These are phyloP conservation scores for Agrotis clavis DNA, from an alignment of 2,888 invertebrate species.

Conservation along the genomic window DNA sequence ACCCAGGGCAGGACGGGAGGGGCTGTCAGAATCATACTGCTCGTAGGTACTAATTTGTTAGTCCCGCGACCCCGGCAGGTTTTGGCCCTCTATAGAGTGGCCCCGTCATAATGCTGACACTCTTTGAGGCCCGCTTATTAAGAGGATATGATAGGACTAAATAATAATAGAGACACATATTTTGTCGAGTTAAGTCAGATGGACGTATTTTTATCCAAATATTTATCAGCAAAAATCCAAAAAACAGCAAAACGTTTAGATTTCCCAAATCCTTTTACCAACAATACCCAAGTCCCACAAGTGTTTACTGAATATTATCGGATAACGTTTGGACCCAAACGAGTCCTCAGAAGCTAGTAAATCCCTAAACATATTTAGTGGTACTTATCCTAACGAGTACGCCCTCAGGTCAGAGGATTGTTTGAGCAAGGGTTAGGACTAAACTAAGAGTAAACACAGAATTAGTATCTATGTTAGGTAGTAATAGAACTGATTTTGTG, in stretches of 20 bases:
- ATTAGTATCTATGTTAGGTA: background rate
- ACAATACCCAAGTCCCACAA: conserved; percentile 33
- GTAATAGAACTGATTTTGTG: background rate
- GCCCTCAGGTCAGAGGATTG: conserved; percentile 29
- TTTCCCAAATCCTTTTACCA: conserved; percentile 19
- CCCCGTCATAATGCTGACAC: no score
- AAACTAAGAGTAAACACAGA: background rate
- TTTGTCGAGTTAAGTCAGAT: no score
- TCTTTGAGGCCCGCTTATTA: no score
- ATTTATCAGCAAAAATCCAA: no score
- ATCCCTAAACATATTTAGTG: conserved; percentile 48
- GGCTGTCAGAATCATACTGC: no score
- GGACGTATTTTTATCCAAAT: no score
- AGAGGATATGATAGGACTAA: no score
- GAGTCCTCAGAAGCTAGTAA: conserved; percentile 42
- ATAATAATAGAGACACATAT: no score
- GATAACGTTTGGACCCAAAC: conserved; percentile 32
- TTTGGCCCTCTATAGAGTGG: no score
- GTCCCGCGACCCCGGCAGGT: no score
- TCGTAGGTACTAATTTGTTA: no score
- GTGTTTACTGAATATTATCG: conserved; percentile 43
- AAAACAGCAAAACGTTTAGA: background rate
- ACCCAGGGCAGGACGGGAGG: no score
- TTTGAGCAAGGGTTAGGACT: conserved; percentile 23
- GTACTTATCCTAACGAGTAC: conserved; percentile 47